Evolutionary conservation across 1,140 invertebrate species (phyloP).

Genomic region (Caenorhabditis brenneri): DNA sequence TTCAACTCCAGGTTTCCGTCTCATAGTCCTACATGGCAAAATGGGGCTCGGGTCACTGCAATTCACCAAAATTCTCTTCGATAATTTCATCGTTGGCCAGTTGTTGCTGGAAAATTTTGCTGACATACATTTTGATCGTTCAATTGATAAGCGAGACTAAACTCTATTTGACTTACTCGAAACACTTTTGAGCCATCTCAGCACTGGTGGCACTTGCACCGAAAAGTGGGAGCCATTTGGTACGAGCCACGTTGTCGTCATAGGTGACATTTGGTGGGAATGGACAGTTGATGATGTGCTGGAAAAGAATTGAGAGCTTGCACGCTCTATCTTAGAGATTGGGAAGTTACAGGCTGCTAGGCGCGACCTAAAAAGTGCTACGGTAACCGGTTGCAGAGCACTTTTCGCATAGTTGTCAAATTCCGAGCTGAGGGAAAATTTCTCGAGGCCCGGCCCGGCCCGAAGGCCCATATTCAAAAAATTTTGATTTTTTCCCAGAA

Average conservation of each 20-base stretch:
- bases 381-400: too few relatives aligned
- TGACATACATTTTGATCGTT: not conserved
- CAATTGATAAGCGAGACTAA: not conserved
- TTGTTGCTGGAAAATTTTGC: constrained; percentile 9
- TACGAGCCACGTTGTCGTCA: not conserved
- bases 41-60: constrained; percentile 12
- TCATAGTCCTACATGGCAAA: not conserved
- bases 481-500: too few relatives aligned
- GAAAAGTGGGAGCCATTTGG: not conserved
- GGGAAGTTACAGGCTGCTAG: too few relatives aligned
- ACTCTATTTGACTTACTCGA: not conserved
- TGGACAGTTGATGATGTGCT: constrained; percentile 16
- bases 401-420: too few relatives aligned
- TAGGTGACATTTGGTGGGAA: not conserved
- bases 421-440: not conserved
- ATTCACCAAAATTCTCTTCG: not conserved
- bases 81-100: constrained; percentile 34
- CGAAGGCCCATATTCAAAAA: too few relatives aligned
- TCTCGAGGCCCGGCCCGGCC: too few relatives aligned
- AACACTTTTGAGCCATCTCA: not conserved
- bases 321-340: too few relatives aligned
- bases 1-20: not conserved
- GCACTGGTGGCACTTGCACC: not conserved
- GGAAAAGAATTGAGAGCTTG: too few relatives aligned
- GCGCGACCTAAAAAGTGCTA: too few relatives aligned